phyloP scores from a whole-genome alignment of 2,797 vertebrate species.

The Ctenochaetus hawaiiensis region DNA sequence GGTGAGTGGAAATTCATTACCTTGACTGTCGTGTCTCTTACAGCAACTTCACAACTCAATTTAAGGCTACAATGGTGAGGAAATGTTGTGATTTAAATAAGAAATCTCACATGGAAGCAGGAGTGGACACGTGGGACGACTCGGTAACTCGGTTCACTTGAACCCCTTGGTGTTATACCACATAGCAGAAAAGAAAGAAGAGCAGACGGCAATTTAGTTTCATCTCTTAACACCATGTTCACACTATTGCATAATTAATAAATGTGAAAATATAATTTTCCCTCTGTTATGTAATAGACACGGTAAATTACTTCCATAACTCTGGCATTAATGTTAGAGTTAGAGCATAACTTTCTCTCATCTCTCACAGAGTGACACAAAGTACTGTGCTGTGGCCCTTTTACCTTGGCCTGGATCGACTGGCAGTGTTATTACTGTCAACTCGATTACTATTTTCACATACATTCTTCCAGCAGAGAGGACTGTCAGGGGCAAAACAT shows the following conservation, averaged over 20 bases:
- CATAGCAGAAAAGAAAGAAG: neutral
- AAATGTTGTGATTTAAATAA: conserved; percentile 52
- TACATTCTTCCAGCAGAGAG: neutral
- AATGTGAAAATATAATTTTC: neutral
- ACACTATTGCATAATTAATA: neutral
- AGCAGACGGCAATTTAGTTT: neutral
- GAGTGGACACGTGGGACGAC: neutral
- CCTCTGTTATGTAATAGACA: neutral
- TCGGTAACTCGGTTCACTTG: neutral
- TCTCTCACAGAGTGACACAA: neutral
- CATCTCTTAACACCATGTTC: neutral
- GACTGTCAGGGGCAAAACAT: neutral
- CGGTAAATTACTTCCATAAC: neutral
- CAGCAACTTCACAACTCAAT: conserved; percentile 69
- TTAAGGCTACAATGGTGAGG: conserved; percentile 54
- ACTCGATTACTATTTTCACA: neutral
- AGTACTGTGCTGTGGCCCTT: neutral
- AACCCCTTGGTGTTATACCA: neutral
- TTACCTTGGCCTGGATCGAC: neutral
- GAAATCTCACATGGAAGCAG: conserved; percentile 12
- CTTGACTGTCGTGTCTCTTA: conserved; percentile 57
- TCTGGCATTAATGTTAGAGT: neutral
- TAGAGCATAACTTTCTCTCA: neutral
- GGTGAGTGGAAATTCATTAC: conserved; percentile 70
- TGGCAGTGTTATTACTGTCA: neutral